These are phyloP conservation scores for Orchestia grillus DNA, from an alignment of 1,140 invertebrate genomes.

Conservation along the genomic window DNA sequence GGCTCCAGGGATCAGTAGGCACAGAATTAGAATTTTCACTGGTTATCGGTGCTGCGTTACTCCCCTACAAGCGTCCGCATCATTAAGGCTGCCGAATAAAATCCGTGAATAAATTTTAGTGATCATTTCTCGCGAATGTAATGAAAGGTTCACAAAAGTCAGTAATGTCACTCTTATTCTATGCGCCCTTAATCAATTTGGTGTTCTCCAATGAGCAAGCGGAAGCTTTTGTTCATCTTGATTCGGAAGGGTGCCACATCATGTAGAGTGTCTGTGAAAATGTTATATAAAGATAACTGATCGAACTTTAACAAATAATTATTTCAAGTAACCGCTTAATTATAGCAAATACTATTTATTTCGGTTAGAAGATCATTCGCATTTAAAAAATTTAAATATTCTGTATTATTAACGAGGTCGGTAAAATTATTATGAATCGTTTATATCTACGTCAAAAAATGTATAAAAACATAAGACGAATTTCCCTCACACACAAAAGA, in stretches of 20 bases:
- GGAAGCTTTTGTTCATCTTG: neutral
- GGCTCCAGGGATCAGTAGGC: neutral
- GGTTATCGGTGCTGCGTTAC: neutral
- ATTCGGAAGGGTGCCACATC: neutral
- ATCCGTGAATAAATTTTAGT: neutral
- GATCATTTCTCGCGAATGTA: neutral
- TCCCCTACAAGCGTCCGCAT: neutral
- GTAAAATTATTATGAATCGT: too few relatives aligned
- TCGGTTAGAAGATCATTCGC: neutral
- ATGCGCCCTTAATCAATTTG: neutral
- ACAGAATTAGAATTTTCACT: slow-evolving; percentile 8
- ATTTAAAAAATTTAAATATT: neutral
- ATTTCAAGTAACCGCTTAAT: neutral
- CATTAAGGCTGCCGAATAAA: neutral
- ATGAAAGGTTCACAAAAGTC: neutral
- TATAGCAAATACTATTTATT: neutral
- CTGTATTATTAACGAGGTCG: neutral
- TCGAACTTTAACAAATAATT: neutral
- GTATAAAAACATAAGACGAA: too few relatives aligned
- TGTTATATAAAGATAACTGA: neutral
- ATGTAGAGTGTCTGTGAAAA: neutral
- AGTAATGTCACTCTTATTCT: neutral
- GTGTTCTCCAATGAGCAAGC: neutral
- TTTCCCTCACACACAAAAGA: too few relatives aligned
- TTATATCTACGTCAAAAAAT: too few relatives aligned